Evolutionary conservation across 2,113 vertebrate genomes (phyloP).

Genomic region (Gulo gulo): DNA sequence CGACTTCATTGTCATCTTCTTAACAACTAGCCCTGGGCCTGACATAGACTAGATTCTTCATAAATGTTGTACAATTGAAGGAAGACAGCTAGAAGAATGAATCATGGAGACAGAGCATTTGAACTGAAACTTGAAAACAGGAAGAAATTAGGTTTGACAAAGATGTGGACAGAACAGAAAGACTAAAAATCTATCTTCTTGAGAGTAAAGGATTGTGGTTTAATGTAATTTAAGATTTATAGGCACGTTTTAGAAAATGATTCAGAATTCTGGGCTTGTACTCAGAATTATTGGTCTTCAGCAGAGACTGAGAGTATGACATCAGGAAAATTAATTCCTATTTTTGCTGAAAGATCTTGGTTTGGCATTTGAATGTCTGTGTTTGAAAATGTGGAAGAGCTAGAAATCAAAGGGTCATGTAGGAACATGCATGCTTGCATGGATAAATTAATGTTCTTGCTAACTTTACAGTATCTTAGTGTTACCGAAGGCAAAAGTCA

Average conservation of each 20-base stretch:
- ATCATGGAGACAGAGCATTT: not conserved
- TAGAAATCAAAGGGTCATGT: not conserved
- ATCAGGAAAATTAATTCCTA: not conserved
- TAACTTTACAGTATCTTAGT: not conserved
- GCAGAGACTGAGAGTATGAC: not conserved
- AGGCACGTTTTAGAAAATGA: not conserved
- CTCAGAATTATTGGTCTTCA: not conserved
- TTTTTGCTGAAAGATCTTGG: not conserved
- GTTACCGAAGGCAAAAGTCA: not conserved
- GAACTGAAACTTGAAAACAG: not conserved
- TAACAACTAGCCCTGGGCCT: not conserved
- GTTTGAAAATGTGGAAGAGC: not conserved
- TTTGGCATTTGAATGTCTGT: not conserved
- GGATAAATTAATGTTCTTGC: not conserved
- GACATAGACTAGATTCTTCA: not conserved
- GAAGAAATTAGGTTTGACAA: not conserved
- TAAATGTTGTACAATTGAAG: not conserved
- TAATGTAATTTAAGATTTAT: not conserved
- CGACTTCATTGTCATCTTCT: not conserved
- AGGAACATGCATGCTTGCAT: not conserved
- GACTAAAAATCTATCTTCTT: not conserved
- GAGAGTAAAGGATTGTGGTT: not conserved
- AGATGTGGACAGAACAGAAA: not conserved
- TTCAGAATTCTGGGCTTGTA: not conserved
- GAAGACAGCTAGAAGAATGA: not conserved